phyloP scores from a whole-genome alignment of 2,113 vertebrate species.

The Leptosomus discolor region DNA sequence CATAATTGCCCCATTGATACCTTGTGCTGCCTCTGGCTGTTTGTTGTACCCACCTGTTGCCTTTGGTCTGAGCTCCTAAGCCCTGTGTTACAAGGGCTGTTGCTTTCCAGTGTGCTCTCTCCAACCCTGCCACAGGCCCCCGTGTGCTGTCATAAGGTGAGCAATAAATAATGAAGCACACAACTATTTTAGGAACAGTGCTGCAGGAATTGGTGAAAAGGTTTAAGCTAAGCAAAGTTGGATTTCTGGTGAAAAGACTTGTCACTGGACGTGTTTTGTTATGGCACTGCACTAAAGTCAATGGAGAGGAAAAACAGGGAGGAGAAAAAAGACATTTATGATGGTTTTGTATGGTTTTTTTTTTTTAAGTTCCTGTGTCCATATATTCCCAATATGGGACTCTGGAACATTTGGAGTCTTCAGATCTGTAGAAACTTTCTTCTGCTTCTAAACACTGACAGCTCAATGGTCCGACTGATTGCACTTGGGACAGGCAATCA shows the following conservation, averaged over 20 bases:
- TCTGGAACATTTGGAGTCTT: not conserved
- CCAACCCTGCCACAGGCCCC: rapidly evolving
- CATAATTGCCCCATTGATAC: constrained; percentile 47
- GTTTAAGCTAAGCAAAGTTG: not conserved
- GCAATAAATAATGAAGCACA: not conserved
- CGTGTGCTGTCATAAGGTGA: not conserved
- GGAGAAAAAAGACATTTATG: not conserved
- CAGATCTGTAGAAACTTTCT: not conserved
- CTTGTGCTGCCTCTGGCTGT: not conserved
- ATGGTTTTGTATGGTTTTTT: not conserved
- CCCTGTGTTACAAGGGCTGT: not conserved
- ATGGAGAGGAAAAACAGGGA: not conserved
- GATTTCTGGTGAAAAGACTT: not conserved
- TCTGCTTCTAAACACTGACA: not conserved
- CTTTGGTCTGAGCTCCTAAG: constrained; percentile 8
- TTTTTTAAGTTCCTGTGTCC: not conserved
- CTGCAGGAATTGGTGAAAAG: not conserved
- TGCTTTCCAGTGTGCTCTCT: not conserved
- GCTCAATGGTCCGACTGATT: not conserved
- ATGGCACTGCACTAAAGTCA: not conserved
- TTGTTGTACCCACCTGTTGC: constrained; percentile 45
- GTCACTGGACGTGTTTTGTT: not conserved
- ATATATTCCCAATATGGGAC: not conserved
- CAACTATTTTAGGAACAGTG: not conserved
- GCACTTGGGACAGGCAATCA: not conserved